Evolutionary conservation across 2,113 vertebrate species (phyloP), one percentile per base, ranked within the genome.

Genomic region (Acanthochromis polyacanthus): DNA sequence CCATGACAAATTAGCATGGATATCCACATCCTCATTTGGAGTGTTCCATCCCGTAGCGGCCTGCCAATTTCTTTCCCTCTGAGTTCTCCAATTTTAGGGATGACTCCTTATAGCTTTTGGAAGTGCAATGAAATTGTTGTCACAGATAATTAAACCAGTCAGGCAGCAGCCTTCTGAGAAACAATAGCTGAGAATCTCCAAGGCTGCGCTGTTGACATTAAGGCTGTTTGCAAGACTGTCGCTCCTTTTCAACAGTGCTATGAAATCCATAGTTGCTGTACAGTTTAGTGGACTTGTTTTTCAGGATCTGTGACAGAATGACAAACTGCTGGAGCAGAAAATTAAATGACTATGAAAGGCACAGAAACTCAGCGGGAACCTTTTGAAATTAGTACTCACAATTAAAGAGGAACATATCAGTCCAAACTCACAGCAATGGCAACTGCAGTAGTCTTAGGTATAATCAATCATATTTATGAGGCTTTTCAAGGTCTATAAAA

Each of bases 91-190:
- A 61, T 82, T 89, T 73, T 73, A 78, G 75, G 66, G 71, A 77
- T 80, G 86, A 87, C 23, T 60, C 69, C 83, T 78, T 61, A 75
- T 73, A 60, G 67, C 68, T 70, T 84, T 69, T 55, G 55, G 43
- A 45, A 78, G 63, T 4, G 64, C 73, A 85, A 82, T 82, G 77
- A 73, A 72, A 70, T 52, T 74, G 9, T 87, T 83, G 84, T 91
- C 90, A 83, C 73, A 80, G 86, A 88, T 89, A 87, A 91, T 89
- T 88, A 91, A 84, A 73, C 51, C 76, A 88, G 81, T 76, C 75
- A 85, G 75, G 10, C 78, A 60, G 57, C 59, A 88, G 79, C 70
- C 80, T 82, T 64, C 58, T 70, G 66, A 69, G 84, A 90, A 85
- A 90, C 75, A 89, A 86, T 78, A 86, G 32, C 50, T 10, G 70